Percentiles rank a stretch among this genome's conserved stretches.
Conservation (phyloP, 2,113 vertebrate species). For the Hippocampus mohnikei region DNA sequence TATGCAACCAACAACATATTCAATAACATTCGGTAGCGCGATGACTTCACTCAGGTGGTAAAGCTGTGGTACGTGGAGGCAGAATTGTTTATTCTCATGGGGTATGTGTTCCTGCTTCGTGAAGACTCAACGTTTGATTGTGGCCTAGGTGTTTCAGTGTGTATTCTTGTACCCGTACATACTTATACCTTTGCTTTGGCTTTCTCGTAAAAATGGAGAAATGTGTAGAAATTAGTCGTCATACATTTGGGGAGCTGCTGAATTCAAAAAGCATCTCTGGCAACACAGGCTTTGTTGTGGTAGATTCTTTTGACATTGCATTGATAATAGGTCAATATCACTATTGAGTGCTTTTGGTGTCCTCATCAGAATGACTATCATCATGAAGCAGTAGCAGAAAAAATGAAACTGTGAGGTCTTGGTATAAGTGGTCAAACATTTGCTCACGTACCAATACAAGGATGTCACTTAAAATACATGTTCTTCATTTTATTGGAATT, state of each 20-base stretch:
- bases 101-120: constrained; percentile 32
- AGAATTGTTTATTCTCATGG: constrained; percentile 23
- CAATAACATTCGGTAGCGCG: background rate
- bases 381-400: background rate
- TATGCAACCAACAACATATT: background rate
- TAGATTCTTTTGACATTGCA: background rate
- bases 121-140: constrained; percentile 50
- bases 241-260: constrained; percentile 23
- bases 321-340: background rate
- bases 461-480: background rate
- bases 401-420: background rate
- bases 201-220: background rate
- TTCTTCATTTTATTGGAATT: background rate
- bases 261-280: constrained; percentile 9
- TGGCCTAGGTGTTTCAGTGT: constrained; percentile 54
- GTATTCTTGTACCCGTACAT: constrained; percentile 37
- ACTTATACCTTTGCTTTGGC: background rate
- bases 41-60: constrained; percentile 1
- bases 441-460: background rate
- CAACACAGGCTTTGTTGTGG: background rate
- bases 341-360: background rate
- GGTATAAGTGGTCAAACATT: background rate
- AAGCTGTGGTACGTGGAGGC: constrained; percentile 3
- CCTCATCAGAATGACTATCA: background rate
- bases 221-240: background rate